These are phyloP conservation scores for Aquatica leii DNA, from an alignment of 2,888 invertebrate genomes.

Conservation along the genomic window DNA sequence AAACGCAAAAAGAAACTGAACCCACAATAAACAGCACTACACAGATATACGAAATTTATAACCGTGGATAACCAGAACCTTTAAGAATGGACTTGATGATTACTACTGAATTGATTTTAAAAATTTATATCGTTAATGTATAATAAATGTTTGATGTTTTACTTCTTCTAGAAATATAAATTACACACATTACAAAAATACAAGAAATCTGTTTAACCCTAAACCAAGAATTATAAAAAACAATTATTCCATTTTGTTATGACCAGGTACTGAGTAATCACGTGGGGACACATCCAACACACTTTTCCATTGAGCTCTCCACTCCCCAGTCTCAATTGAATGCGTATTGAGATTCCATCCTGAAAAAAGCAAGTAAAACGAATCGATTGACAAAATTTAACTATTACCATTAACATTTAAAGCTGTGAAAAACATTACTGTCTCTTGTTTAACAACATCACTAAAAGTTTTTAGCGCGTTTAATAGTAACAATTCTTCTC, in stretches of 20 bases:
- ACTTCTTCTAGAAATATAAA: too few relatives aligned
- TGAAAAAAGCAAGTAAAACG: slow-evolving; percentile 37
- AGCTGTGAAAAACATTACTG: slow-evolving; percentile 55
- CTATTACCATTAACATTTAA: slow-evolving; percentile 54
- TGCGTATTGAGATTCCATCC: slow-evolving; percentile 57
- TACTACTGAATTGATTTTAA: too few relatives aligned
- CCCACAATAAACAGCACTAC: too few relatives aligned
- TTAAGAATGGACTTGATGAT: too few relatives aligned
- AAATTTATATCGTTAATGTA: too few relatives aligned
- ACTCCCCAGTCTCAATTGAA: slow-evolving; percentile 56
- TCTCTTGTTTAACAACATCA: slow-evolving; percentile 53
- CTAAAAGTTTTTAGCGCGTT: slow-evolving; percentile 50
- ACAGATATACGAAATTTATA: too few relatives aligned
- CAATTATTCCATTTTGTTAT: slow-evolving; percentile 1
- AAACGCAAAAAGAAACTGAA: too few relatives aligned
- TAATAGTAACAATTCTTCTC: slow-evolving; percentile 46
- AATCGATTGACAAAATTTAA: too few relatives aligned
- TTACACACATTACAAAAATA: too few relatives aligned
- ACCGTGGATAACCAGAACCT: too few relatives aligned
- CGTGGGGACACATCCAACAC: background rate
- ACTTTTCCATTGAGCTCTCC: slow-evolving; percentile 51
- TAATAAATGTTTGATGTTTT: too few relatives aligned
- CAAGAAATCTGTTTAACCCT: background rate
- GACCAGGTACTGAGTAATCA: background rate
- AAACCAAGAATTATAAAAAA: background rate